Evolutionary conservation across 2,113 vertebrate species (phyloP), one percentile per base, ranked within the genome.

Genomic region (Sceloporus tristichus): DNA sequence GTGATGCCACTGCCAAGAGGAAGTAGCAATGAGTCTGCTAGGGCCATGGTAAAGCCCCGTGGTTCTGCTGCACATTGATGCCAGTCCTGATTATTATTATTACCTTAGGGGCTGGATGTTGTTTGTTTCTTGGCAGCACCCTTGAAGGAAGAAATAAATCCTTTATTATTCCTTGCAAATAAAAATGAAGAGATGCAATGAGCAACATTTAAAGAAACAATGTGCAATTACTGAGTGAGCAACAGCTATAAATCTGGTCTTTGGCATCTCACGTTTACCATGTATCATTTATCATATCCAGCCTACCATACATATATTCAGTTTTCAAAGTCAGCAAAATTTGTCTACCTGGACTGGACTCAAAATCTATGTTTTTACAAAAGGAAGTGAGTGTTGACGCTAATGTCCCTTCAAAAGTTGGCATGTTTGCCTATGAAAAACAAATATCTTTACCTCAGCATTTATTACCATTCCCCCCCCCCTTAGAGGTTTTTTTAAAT

Each of bases 181-280:
- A 9, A 75, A 85, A 79, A 27, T 38, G 0, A 2, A 66, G 73
- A 3, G 59, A 73, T 70, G 77, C 4, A 71, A 10, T 25, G 42
- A 85, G 83, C 68, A 78, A 59, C 82, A 70, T 68, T 62, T 48
- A 59, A 62, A 62, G 34, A 18, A 42, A 79, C 76, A 14, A 66
- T 18, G 14, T 66, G 65, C 6, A 66, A 0, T 3, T 84, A 48
- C n/a, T 91, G 59, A 34, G 16, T 65, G 42, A 38, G 1, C 23
- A 53, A 34, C 2, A 3, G 82, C 85, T 85, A 90, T 90, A 82
- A 40, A 80, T 80, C 66, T 88, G 18, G 38, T 91, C 38, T 86
- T 68, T 86, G 86, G 81, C 65, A 82, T 1, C 1, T 1, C 13
- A 29, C 74, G 90, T 66, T 78, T 88, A 11, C 42, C 88, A 73